A percentile compares a stretch with the other conserved stretches of the same genome.
Evolutionary conservation across 2,888 invertebrate species (phyloP).

Genomic region (Dryomyza anilis): DNA sequence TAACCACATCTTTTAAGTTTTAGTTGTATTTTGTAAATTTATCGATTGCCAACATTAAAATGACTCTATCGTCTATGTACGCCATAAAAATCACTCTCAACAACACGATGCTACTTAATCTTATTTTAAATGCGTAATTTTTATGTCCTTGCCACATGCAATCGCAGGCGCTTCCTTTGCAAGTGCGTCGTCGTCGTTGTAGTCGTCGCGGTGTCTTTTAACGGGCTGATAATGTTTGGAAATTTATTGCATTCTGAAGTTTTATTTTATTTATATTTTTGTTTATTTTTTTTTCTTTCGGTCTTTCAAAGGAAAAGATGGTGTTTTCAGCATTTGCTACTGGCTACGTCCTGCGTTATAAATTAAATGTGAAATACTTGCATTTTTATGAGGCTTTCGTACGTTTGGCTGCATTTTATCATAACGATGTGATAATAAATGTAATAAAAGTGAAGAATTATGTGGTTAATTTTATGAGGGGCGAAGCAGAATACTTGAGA

Average conservation of each 20-base stretch:
- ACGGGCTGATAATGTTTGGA: constrained; percentile 13
- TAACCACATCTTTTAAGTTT: too few species aligned
- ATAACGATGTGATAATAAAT: constrained; percentile 53
- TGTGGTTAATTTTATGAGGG: constrained; percentile 58
- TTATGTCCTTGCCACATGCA: constrained; percentile 13
- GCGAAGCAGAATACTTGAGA: constrained; percentile 20
- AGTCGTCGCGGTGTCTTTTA: background rate
- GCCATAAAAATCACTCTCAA: too few species aligned
- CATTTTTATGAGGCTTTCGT: constrained; percentile 9
- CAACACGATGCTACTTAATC: too few species aligned
- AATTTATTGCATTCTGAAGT: constrained; percentile 22
- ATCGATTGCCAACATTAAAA: too few species aligned
- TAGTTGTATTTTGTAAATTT: too few species aligned
- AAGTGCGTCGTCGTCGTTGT: too few species aligned
- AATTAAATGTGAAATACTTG: constrained; percentile 15
- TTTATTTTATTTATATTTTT: too few species aligned
- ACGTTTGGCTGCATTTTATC: constrained; percentile 1
- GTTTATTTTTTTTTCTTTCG: background rate
- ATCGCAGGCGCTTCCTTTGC: constrained; percentile 6
- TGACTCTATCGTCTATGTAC: too few species aligned
- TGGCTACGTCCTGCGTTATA: background rate
- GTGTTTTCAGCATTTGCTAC: too few species aligned
- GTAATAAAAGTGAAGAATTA: constrained; percentile 58
- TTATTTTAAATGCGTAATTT: constrained; percentile 11
- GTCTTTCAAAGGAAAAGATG: background rate